Evolutionary conservation across 2,113 vertebrate genomes (phyloP).

Genomic region (Oenanthe melanoleuca): DNA sequence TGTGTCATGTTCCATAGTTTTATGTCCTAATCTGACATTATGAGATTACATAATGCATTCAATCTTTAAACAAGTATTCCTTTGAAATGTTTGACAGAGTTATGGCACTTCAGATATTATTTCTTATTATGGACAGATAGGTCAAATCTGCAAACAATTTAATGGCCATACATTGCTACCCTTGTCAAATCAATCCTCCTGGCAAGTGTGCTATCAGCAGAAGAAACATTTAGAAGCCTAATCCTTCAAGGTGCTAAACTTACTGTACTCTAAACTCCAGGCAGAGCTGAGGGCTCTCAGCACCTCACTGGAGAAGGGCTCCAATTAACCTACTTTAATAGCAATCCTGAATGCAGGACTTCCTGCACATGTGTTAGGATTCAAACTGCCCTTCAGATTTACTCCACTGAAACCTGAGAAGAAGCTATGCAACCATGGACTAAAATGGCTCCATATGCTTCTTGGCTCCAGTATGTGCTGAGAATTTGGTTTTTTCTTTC

Average conservation of each 20-base stretch:
- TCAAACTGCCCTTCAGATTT: conserved; percentile 6
- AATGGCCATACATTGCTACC: conserved; percentile 53
- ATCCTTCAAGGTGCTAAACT: conserved; percentile 54
- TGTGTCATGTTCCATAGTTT: conserved; percentile 65
- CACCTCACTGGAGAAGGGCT: conserved; percentile 3
- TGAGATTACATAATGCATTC: conserved; percentile 63
- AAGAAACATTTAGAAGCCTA: conserved; percentile 38
- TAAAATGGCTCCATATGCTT: conserved; percentile 36
- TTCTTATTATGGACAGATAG: conserved; percentile 62
- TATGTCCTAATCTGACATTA: conserved; percentile 66
- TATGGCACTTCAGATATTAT: conserved; percentile 65
- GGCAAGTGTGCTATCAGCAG: conserved; percentile 18
- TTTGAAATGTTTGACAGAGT: conserved; percentile 68
- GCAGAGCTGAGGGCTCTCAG: conserved; percentile 39
- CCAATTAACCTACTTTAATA: not conserved
- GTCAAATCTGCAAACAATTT: conserved; percentile 75
- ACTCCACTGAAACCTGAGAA: conserved; percentile 47
- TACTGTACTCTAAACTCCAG: not conserved
- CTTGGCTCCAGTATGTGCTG: conserved; percentile 14
- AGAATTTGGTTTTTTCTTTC: conserved; percentile 5
- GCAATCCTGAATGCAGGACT: not conserved
- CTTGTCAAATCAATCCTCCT: conserved; percentile 55
- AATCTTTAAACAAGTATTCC: conserved; percentile 62
- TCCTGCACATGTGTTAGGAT: not conserved
- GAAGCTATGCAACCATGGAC: not conserved